Conservation (phyloP, 2,888 invertebrate genomes). For the Amphipyra tragopoginis region DNA sequence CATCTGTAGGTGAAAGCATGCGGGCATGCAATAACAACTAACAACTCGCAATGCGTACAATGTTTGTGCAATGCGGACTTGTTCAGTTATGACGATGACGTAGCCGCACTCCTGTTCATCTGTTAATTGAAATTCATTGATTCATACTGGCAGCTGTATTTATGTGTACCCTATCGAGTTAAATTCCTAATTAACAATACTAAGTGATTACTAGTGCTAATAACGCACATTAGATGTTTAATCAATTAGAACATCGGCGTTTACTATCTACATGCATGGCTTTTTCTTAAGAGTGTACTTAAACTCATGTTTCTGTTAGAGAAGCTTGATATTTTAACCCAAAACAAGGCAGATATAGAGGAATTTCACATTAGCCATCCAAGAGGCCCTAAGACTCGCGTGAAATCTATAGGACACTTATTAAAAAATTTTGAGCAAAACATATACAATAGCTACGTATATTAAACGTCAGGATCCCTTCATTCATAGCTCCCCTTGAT, state of each 20-base stretch:
- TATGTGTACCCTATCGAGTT: constrained; percentile 27
- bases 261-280: not conserved
- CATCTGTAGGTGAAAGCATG: constrained; percentile 58
- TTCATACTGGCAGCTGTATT: constrained; percentile 48
- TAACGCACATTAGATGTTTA: constrained; percentile 18
- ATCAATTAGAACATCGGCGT: constrained; percentile 18
- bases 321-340: not conserved
- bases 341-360: not conserved
- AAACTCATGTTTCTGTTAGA: not conserved
- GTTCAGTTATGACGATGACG: constrained; percentile 61
- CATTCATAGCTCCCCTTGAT: constrained; percentile 65
- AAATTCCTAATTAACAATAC: constrained; percentile 30
- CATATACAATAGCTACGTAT: constrained; percentile 23
- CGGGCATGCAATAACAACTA: constrained; percentile 73
- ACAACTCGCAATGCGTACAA: constrained; percentile 67
- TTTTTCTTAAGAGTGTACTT: not conserved
- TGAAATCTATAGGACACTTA: not conserved
- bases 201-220: constrained; percentile 23
- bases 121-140: constrained; percentile 74
- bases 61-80: constrained; percentile 67
- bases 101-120: constrained; percentile 61
- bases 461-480: constrained; percentile 29
- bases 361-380: not conserved
- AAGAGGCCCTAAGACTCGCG: not conserved
- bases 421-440: constrained; percentile 13